phyloP scores from a whole-genome alignment of 1,140 invertebrate genomes.

The Dendrolimus punctatus region DNA sequence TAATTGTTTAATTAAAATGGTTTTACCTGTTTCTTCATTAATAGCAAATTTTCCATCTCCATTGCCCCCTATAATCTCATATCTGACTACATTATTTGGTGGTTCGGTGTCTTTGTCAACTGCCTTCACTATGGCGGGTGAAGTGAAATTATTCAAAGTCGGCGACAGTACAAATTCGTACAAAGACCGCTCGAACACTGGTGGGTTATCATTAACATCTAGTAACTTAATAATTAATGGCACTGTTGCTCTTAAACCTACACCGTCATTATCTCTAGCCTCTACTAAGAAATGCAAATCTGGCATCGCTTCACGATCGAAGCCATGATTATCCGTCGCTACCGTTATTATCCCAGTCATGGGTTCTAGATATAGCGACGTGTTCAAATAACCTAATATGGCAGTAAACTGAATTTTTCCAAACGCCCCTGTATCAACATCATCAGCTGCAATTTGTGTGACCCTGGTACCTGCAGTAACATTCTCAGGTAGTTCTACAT shows the following conservation, averaged over 20 bases:
- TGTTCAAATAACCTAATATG: conserved; percentile 82
- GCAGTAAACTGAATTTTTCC: conserved; percentile 84
- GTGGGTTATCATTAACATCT: conserved; percentile 91
- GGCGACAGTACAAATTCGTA: conserved; percentile 88
- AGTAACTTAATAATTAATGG: conserved; percentile 82
- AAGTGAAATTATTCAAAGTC: conserved; percentile 81
- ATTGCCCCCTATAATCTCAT: conserved; percentile 87
- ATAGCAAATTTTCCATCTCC: conserved; percentile 86
- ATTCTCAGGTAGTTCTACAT: conserved; percentile 85
- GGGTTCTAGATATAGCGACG: conserved; percentile 84
- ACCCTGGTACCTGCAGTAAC: conserved; percentile 82
- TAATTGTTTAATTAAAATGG: neutral
- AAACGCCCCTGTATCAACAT: conserved; percentile 81
- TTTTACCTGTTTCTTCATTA: conserved; percentile 81
- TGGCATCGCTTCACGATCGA: conserved; percentile 87
- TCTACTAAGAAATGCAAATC: conserved; percentile 86
- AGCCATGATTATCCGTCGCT: conserved; percentile 78
- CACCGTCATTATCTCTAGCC: conserved; percentile 88
- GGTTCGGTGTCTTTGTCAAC: conserved; percentile 85
- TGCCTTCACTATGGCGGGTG: conserved; percentile 82
- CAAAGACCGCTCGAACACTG: conserved; percentile 83
- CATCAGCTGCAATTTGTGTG: conserved; percentile 81
- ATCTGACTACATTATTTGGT: conserved; percentile 90
- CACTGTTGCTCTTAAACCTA: conserved; percentile 81
- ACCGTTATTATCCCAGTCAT: conserved; percentile 86